Conservation (phyloP, 2,797 vertebrate genomes). For the Chloroceryle amazona region DNA sequence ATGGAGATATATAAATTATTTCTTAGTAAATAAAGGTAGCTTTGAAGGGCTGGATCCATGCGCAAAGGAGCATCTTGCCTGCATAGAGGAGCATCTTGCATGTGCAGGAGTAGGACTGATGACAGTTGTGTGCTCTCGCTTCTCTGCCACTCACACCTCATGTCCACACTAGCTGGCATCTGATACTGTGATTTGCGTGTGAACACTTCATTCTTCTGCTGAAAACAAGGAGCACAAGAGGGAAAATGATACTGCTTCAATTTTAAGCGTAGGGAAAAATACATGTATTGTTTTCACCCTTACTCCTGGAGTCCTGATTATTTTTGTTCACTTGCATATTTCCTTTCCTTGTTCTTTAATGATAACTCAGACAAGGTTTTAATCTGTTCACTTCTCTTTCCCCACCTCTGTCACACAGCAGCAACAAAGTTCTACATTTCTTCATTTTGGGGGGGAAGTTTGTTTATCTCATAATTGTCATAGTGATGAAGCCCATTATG, state of each 20-base stretch:
- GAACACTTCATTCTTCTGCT: not conserved
- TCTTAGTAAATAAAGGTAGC: not conserved
- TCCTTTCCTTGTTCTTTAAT: not conserved
- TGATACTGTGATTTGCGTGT: not conserved
- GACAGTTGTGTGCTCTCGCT: not conserved
- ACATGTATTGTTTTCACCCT: not conserved
- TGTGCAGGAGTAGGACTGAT: not conserved
- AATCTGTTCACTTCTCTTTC: not conserved
- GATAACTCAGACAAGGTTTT: not conserved
- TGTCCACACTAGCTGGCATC: not conserved
- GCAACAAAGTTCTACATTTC: not conserved
- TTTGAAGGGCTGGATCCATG: not conserved
- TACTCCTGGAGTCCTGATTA: not conserved
- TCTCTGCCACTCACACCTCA: not conserved
- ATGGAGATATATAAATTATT: not conserved
- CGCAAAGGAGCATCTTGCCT: not conserved
- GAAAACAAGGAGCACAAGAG: not conserved
- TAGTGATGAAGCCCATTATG: not conserved
- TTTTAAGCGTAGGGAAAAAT: conserved; percentile 12
- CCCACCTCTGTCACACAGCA: not conserved
- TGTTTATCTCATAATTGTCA: not conserved
- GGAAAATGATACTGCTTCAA: not conserved
- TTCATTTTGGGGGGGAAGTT: not conserved
- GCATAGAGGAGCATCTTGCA: not conserved
- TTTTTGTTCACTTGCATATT: not conserved